Base-by-base conservation (phyloP, 2,888 invertebrate species). In the Spisula solida region DNA sequence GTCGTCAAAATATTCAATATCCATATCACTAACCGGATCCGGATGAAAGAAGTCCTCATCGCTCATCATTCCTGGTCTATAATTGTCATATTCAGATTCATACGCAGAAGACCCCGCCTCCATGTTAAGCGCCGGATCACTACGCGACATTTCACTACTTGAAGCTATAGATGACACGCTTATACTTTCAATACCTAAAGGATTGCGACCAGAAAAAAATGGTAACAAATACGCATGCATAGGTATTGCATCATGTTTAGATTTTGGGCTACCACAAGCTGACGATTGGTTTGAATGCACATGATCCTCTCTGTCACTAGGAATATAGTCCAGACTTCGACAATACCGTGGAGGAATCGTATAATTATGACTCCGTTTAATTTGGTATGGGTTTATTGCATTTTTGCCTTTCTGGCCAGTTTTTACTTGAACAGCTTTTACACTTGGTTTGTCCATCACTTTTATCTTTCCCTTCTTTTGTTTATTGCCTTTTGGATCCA, bases 81-180 rank as follows among this genome's bases (percentile, higher is more conserved):
- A 97, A 95, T 97, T 97, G 96, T 98, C 98, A 95, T 98, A 98
- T 95, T 98, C 98, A 8, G 97, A 97, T 96, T 98, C 98, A 96
- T 98, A 98, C 94, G 98, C 98, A 84, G 95, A 94, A 16, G 96
- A 96, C 2, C 95, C 94, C 0, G 95, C 95, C 87, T 96, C 96
- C 56, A 94, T 93, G 90, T 96, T 96, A n/a, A 96, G 88, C 18
- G 95, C 94, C 0, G 96, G 95, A 88, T 96, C 96, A 88, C 96
- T 96, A 41, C 94, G 93, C 2, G 96, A 96, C 95, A 96, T 95
- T 90, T 96, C 96, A 89, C 96, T 96, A 88, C 96, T 95, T 83
- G 95, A 95, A 25, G 95, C 96, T 1, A 96, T 93, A 0, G 96
- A 96, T 0, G 96, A 96, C 31, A 96, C 90, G 88, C 96, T 96